Evolutionary conservation across 2,888 invertebrate genomes (phyloP).

Genomic region (Cephus nigrinus): DNA sequence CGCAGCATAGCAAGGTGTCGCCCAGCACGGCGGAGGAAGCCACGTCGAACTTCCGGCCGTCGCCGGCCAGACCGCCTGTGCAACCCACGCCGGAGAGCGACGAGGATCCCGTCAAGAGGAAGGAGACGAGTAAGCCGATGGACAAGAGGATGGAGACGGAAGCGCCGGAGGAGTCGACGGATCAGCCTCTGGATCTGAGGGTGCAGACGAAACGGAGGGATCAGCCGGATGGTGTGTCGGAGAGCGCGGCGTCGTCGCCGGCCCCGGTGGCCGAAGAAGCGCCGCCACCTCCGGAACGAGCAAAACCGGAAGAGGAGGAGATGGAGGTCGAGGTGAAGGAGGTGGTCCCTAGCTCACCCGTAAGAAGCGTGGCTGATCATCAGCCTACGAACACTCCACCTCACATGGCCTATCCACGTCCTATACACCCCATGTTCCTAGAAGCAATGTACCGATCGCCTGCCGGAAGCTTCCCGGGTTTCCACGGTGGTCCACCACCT

Average conservation of each 20-base stretch:
- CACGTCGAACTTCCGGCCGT: constrained; percentile 72
- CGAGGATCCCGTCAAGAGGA: constrained; percentile 39
- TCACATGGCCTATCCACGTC: constrained; percentile 82
- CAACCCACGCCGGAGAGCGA: constrained; percentile 53
- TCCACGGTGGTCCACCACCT: constrained; percentile 68
- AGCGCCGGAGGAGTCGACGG: constrained; percentile 35
- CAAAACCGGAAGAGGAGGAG: constrained; percentile 33
- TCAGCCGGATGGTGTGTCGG: constrained; percentile 30
- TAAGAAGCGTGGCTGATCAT: constrained; percentile 16
- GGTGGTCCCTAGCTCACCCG: constrained; percentile 19
- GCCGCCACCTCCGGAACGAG: constrained; percentile 18
- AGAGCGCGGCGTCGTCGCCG: constrained; percentile 33
- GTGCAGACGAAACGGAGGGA: constrained; percentile 54
- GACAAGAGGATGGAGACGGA: constrained; percentile 12
- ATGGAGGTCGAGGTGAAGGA: constrained; percentile 31
- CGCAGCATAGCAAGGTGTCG: constrained; percentile 71
- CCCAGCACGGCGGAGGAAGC: constrained; percentile 77
- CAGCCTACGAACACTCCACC: constrained; percentile 64
- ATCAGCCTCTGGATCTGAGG: constrained; percentile 58
- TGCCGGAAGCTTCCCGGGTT: constrained; percentile 63
- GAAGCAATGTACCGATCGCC: constrained; percentile 78
- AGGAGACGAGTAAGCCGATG: constrained; percentile 24
- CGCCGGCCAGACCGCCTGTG: constrained; percentile 73
- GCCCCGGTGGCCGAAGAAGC: constrained; percentile 26
- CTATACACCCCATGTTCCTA: constrained; percentile 83